Evolutionary conservation across 1,140 invertebrate species (phyloP).

Genomic region (Melanaphis sacchari): DNA sequence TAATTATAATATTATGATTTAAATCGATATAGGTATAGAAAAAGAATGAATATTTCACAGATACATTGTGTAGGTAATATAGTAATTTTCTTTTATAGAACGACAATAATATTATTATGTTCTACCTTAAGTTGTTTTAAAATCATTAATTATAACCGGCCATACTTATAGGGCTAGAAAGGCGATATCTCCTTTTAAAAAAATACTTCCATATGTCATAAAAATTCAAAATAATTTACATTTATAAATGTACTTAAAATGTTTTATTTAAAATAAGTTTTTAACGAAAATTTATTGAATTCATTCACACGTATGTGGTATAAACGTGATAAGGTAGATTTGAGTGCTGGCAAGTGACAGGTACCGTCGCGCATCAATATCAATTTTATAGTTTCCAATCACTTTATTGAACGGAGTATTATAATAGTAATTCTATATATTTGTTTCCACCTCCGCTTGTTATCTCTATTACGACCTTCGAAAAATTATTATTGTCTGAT

Average conservation of each 20-base stretch:
- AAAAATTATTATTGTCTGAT: background rate
- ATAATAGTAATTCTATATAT: background rate
- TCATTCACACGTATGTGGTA: background rate
- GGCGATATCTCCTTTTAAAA: background rate
- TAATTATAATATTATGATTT: too few relatives aligned
- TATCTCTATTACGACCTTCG: background rate
- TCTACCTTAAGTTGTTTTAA: too few relatives aligned
- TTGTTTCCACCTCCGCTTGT: background rate
- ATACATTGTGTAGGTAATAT: too few relatives aligned
- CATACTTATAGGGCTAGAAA: background rate
- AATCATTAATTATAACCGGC: background rate
- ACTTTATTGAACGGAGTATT: background rate
- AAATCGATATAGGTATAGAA: too few relatives aligned
- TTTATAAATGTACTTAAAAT: too few relatives aligned
- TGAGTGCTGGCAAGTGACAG: background rate
- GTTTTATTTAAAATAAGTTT: background rate
- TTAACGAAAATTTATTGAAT: background rate
- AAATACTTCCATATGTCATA: background rate
- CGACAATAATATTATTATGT: background rate
- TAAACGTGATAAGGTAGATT: background rate
- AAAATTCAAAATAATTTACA: background rate
- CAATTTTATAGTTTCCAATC: background rate
- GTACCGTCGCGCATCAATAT: background rate
- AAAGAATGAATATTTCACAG: too few relatives aligned
- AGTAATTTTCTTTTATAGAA: background rate